A percentile compares a stretch with the other conserved stretches of the same genome.
Evolutionary conservation across 2,113 vertebrate genomes (phyloP).

Genomic region (Psephotus haematonotus): DNA sequence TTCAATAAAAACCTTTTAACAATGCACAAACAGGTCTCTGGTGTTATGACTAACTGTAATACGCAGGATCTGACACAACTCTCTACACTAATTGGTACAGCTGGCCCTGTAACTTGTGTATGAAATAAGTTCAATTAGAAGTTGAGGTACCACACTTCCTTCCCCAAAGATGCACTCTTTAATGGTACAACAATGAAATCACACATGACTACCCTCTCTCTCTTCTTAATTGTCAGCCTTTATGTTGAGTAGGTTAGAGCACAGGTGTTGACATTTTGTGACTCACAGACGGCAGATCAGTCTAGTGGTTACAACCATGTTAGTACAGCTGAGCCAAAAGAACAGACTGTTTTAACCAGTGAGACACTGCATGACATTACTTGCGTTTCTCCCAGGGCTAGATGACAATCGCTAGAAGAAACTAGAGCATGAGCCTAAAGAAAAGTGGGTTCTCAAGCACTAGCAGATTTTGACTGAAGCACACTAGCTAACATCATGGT

Average conservation of each 20-base stretch:
- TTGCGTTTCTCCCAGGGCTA: not conserved
- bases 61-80: slow-evolving; percentile 11
- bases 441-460: not conserved
- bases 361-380: not conserved
- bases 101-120: not conserved
- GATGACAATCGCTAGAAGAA: not conserved
- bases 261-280: not conserved
- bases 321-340: not conserved
- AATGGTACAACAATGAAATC: slow-evolving; percentile 18
- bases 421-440: not conserved
- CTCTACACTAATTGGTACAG: not conserved
- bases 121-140: not conserved
- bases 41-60: not conserved
- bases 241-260: not conserved
- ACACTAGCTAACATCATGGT: not conserved
- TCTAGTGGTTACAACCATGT: not conserved
- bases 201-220: not conserved
- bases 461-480: not conserved
- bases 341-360: not conserved
- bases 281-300: not conserved
- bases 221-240: not conserved
- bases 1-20: not conserved
- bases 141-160: slow-evolving; percentile 41
- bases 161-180: not conserved
- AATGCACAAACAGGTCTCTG: not conserved